Base-by-base conservation (phyloP, 2,113 vertebrate species). In the Tachycineta bicolor region DNA sequence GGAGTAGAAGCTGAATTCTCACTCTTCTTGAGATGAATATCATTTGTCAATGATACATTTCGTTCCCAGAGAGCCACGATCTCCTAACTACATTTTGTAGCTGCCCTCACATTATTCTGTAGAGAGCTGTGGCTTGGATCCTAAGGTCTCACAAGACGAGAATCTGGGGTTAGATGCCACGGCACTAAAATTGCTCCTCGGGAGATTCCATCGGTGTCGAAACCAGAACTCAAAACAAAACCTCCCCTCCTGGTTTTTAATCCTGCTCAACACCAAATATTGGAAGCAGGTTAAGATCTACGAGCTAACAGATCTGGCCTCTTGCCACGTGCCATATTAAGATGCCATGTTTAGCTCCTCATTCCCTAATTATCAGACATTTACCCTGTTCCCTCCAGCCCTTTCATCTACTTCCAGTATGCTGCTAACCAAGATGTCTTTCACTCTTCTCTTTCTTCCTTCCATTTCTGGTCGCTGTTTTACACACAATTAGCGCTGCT, bases 341-440 rank as follows among this genome's bases (percentile, higher is more conserved):
- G 92, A 83, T 92, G 58, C 93, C 93, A 87, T 89, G 94, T 95
- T 97, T 90, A 90, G 94, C 92, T 88, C 44, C 73, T 90, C 73
- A 5, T 37, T 95, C 74, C 53, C 76, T 64, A 83, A 75, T 68
- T 76, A 89, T 92, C 83, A 44, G 79, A 83, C 68, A 53, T 91
- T 93, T 84, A 89, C 89, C 60, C 76, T 75, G 44, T 58, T 95
- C 83, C 68, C 44, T 93, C 60, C 79, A 89, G 56, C 73, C 37
- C 69, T 94, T 93, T 89, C 76, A 89, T 86, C 86, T 79, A 21
- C 73, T 82, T 60, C 76, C 95, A 93, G 73, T 34, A 26, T 1
- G 25, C 52, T 37, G 19, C 59, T 39, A 84, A 65, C 64, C 73
- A 68, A 65, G 55, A 41, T 3, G 3, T 74, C 56, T 94, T 68